Evolutionary conservation across 2,113 vertebrate genomes (phyloP).

Genomic region (Sinocyclocheilus grahami): DNA sequence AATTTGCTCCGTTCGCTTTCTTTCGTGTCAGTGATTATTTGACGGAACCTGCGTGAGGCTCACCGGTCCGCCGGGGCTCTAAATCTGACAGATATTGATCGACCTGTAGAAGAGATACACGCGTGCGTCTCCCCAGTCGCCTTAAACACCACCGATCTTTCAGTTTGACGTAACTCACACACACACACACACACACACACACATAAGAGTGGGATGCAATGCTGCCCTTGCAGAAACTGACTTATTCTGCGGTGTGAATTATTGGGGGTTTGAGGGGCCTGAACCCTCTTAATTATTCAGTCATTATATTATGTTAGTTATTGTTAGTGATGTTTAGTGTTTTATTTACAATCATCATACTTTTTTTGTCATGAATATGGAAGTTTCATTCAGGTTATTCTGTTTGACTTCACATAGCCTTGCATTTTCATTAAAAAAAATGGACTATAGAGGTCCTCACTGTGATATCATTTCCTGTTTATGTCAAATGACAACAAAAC

Average conservation of each 20-base stretch:
- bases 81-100: conserved; percentile 53
- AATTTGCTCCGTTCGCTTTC: not conserved
- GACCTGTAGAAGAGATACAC: conserved; percentile 32
- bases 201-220: not conserved
- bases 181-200: not conserved
- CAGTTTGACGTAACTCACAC: conserved; percentile 32
- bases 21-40: conserved; percentile 32
- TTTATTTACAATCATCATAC: too few relatives aligned
- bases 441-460: not conserved
- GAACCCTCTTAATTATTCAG: not conserved
- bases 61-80: conserved; percentile 24
- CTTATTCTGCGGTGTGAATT: not conserved
- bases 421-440: too few relatives aligned
- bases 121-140: conserved; percentile 24
- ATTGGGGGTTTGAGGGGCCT: not conserved
- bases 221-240: conserved; percentile 14
- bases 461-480: not conserved
- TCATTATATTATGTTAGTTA: not conserved
- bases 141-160: conserved; percentile 17
- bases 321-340: too few relatives aligned
- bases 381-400: too few relatives aligned
- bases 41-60: conserved; percentile 45
- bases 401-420: too few relatives aligned
- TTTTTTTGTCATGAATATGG: too few relatives aligned
- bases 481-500: not conserved